phyloP scores from a whole-genome alignment of 92 coral and sea anemone species.

The Chrysogorgia sp. region DNA sequence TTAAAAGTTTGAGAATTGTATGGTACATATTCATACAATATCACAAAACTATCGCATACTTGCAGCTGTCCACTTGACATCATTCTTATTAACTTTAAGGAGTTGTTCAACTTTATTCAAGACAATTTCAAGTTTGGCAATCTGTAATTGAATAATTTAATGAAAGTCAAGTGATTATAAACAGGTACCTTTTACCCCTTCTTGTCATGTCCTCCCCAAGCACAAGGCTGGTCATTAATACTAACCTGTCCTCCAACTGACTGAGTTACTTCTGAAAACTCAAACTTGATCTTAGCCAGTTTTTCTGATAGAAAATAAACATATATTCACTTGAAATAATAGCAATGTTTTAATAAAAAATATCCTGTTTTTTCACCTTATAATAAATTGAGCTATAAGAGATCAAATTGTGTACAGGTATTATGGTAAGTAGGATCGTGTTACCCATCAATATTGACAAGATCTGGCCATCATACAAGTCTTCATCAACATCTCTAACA shows the following conservation, averaged over 20 bases:
- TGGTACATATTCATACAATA: too few relatives aligned
- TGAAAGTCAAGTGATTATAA: neutral
- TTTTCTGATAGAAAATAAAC: slow-evolving; percentile 62
- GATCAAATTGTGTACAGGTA: too few relatives aligned
- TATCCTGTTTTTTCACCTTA: too few relatives aligned
- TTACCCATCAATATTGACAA: slow-evolving; percentile 92
- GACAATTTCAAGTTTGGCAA: slow-evolving; percentile 81
- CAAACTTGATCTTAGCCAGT: slow-evolving; percentile 80
- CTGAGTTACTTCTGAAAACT: slow-evolving; percentile 93
- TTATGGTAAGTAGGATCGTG: too few relatives aligned
- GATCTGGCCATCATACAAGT: slow-evolving; percentile 97
- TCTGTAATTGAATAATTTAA: slow-evolving; percentile 49
- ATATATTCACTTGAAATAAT: neutral
- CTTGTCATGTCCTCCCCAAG: too few relatives aligned
- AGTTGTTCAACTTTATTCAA: slow-evolving; percentile 80
- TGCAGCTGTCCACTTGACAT: slow-evolving; percentile 90
- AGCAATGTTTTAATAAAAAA: neutral
- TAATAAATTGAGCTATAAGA: too few relatives aligned
- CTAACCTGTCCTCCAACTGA: slow-evolving; percentile 92
- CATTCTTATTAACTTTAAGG: slow-evolving; percentile 69
- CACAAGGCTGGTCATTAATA: neutral
- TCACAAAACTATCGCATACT: slow-evolving; percentile 41
- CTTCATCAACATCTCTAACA: slow-evolving; percentile 87
- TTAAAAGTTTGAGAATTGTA: too few relatives aligned
- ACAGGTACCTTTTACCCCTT: too few relatives aligned